Percentiles rank a stretch among this genome's conserved stretches.
phyloP scores from a whole-genome alignment of 2,797 vertebrate genomes.

The Carcharodon carcharias region DNA sequence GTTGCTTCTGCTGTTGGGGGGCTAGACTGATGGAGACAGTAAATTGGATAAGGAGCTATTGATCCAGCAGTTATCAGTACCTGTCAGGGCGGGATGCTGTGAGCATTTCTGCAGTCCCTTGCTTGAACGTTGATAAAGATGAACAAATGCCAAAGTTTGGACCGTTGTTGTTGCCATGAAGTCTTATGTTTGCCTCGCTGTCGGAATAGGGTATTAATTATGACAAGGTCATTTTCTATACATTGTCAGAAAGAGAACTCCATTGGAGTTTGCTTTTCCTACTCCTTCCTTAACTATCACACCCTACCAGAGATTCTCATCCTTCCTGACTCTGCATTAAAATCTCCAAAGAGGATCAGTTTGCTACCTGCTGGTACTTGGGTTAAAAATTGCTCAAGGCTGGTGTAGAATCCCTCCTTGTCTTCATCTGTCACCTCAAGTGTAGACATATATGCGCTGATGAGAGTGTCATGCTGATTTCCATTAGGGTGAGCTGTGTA shows the following conservation, averaged over 20 bases:
- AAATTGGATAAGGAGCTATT: background rate
- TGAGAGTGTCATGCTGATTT: background rate
- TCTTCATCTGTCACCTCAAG: no score
- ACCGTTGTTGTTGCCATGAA: background rate
- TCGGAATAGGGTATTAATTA: background rate
- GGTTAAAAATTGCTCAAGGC: no score
- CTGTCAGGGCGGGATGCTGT: background rate
- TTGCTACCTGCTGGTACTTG: background rate
- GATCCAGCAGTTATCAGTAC: background rate
- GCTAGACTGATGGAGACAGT: background rate
- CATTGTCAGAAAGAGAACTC: background rate
- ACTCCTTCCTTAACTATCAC: background rate
- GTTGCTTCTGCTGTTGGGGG: no score
- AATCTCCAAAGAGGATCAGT: background rate
- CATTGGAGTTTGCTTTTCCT: background rate
- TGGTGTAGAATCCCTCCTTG: no score
- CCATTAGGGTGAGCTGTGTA: background rate
- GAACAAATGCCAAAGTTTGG: background rate
- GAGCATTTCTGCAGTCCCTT: background rate
- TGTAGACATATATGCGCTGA: no score
- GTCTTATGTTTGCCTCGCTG: background rate
- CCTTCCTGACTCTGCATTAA: background rate
- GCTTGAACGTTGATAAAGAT: background rate
- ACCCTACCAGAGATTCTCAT: background rate
- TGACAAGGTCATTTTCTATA: background rate